These are phyloP conservation scores for Cynoglossus semilaevis DNA, from an alignment of 2,113 vertebrate genomes.

Conservation along the genomic window DNA sequence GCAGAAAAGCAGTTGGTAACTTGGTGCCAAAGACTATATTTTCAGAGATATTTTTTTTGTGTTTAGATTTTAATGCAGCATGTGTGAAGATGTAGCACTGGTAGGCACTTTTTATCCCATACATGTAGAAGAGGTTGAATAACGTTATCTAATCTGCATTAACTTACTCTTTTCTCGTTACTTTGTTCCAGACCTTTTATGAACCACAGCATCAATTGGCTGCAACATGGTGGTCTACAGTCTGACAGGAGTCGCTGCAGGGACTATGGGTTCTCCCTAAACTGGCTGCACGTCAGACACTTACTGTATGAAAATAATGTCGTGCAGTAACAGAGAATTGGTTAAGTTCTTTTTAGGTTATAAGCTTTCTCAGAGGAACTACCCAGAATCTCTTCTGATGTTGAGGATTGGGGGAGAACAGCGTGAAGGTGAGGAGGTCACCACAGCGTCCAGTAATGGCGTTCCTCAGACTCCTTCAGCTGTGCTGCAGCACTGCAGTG, in stretches of 20 bases:
- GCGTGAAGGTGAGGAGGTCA: constrained; percentile 53
- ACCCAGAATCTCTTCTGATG: constrained; percentile 78
- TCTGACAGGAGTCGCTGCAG: constrained; percentile 22
- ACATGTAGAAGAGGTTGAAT: too few species aligned
- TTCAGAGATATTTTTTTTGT: too few species aligned
- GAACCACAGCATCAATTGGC: not conserved
- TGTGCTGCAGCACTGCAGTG: not conserved
- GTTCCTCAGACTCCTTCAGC: not conserved
- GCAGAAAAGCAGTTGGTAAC: too few species aligned
- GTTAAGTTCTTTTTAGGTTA: constrained; percentile 90
- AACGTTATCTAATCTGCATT: too few species aligned
- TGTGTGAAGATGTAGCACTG: too few species aligned
- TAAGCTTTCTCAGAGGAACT: constrained; percentile 88
- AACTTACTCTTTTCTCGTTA: not conserved
- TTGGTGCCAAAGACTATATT: too few species aligned
- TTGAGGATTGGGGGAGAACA: constrained; percentile 59
- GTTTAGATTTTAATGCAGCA: too few species aligned
- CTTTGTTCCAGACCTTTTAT: constrained; percentile 14
- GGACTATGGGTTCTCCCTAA: constrained; percentile 32
- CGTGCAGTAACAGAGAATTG: constrained; percentile 82
- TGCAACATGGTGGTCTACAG: constrained; percentile 19
- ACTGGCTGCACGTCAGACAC: constrained; percentile 20
- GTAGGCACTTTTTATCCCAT: too few species aligned
- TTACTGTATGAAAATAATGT: constrained; percentile 44
- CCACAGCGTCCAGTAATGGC: constrained; percentile 22